Evolutionary conservation across 2,888 invertebrate species (phyloP).

Genomic region (Pycnomerus fuliginosus): DNA sequence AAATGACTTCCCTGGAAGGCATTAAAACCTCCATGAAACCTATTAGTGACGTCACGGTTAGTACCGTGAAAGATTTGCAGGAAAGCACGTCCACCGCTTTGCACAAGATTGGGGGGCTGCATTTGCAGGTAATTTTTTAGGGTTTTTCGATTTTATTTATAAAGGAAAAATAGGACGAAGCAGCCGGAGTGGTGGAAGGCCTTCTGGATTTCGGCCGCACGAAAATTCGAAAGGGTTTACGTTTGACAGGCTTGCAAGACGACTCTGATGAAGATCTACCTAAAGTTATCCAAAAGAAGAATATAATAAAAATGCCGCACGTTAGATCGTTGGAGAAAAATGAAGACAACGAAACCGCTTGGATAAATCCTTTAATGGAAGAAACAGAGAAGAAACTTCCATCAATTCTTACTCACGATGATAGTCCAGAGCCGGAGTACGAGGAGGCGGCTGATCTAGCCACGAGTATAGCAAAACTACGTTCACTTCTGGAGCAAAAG

Average conservation of each 20-base stretch:
- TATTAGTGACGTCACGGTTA: constrained; percentile 46
- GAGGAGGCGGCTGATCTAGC: constrained; percentile 73
- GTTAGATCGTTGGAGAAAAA: constrained; percentile 32
- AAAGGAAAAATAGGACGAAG: constrained; percentile 56
- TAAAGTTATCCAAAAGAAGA: constrained; percentile 19
- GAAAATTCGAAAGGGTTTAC: constrained; percentile 59
- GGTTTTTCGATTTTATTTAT: constrained; percentile 8
- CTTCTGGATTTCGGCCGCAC: constrained; percentile 64
- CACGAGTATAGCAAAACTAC: constrained; percentile 68
- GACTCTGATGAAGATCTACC: constrained; percentile 37
- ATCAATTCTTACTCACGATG: constrained; percentile 37
- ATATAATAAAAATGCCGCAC: constrained; percentile 31
- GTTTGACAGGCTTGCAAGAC: constrained; percentile 62
- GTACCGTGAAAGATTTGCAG: constrained; percentile 58
- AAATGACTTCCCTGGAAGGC: constrained; percentile 42
- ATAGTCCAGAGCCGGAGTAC: constrained; percentile 62
- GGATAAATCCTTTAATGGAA: constrained; percentile 47
- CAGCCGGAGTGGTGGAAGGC: constrained; percentile 65
- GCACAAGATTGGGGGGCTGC: constrained; percentile 64
- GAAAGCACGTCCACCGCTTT: constrained; percentile 57
- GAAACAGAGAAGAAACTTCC: constrained; percentile 36
- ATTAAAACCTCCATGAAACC: constrained; percentile 44
- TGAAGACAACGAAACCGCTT: constrained; percentile 44
- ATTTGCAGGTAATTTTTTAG: constrained; percentile 37
- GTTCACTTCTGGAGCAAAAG: constrained; percentile 64